A percentile compares a stretch with the other conserved stretches of the same genome.
Conservation (phyloP, 2,888 invertebrate genomes). For the Amblyjoppa fuscipennis region DNA sequence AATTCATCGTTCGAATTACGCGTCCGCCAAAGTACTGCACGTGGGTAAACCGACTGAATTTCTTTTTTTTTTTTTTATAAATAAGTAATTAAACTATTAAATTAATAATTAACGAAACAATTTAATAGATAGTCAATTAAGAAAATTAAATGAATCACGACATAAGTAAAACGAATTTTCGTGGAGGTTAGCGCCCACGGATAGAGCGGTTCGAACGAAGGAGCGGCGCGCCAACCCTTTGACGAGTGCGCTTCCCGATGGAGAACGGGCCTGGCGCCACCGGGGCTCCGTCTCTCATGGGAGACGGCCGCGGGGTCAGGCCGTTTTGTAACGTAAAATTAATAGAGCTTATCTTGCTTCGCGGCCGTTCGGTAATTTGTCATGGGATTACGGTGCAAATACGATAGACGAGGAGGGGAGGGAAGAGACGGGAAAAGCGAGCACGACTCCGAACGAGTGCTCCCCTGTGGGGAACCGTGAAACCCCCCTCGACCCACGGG, state of each 20-base stretch:
- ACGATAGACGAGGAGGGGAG: constrained; percentile 66
- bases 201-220: background rate
- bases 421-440: constrained; percentile 31
- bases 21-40: too few species aligned
- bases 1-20: constrained; percentile 58
- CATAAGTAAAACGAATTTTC: background rate
- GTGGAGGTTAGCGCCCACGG: background rate
- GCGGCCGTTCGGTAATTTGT: constrained; percentile 82
- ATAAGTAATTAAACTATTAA: background rate
- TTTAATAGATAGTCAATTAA: background rate
- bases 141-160: background rate
- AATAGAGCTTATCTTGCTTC: constrained; percentile 83
- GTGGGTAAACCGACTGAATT: constrained; percentile 36
- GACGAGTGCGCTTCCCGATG: background rate
- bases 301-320: constrained; percentile 21
- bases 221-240: background rate
- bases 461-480: constrained; percentile 68
- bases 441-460: constrained; percentile 62
- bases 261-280: constrained; percentile 1
- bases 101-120: background rate
- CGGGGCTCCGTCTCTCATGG: background rate
- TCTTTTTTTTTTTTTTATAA: background rate
- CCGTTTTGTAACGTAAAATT: constrained; percentile 83
- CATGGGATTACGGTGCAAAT: constrained; percentile 84
- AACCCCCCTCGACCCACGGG: constrained; percentile 70